These are phyloP conservation scores for Melikaiella ostensackeni DNA, from an alignment of 2,888 invertebrate species.

Conservation along the genomic window DNA sequence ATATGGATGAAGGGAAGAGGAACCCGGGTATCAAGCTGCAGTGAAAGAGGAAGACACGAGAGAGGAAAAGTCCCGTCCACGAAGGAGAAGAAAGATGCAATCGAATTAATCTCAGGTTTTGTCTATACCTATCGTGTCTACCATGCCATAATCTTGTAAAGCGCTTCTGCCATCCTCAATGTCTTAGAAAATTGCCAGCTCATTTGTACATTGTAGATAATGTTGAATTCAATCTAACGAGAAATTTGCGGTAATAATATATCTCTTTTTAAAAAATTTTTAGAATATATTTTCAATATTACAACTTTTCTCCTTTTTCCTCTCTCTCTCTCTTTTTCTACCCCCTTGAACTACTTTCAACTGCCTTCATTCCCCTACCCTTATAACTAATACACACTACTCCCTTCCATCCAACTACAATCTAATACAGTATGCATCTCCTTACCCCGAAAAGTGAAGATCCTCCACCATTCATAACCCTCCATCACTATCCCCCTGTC, in stretches of 20 bases:
- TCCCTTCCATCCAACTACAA: too few species aligned
- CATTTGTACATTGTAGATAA: not conserved
- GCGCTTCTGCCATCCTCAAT: conserved; percentile 10
- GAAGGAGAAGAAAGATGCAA: conserved; percentile 24
- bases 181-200: conserved; percentile 20
- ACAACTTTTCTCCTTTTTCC: too few species aligned
- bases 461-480: too few species aligned
- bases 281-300: too few species aligned
- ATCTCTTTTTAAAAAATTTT: too few species aligned
- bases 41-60: conserved; percentile 12
- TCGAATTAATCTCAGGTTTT: conserved; percentile 36
- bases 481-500: too few species aligned
- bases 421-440: too few species aligned
- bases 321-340: too few species aligned
- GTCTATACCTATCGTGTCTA: conserved; percentile 24
- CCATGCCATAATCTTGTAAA: conserved; percentile 10
- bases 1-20: conserved; percentile 13
- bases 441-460: too few species aligned
- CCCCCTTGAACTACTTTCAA: too few species aligned
- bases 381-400: too few species aligned
- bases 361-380: too few species aligned
- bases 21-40: conserved; percentile 18
- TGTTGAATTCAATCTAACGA: not conserved
- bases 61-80: conserved; percentile 2
- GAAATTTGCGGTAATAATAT: not conserved